These are phyloP conservation scores for Himantopus leucocephalus DNA, from an alignment of 2,113 vertebrate genomes.

Conservation along the genomic window DNA sequence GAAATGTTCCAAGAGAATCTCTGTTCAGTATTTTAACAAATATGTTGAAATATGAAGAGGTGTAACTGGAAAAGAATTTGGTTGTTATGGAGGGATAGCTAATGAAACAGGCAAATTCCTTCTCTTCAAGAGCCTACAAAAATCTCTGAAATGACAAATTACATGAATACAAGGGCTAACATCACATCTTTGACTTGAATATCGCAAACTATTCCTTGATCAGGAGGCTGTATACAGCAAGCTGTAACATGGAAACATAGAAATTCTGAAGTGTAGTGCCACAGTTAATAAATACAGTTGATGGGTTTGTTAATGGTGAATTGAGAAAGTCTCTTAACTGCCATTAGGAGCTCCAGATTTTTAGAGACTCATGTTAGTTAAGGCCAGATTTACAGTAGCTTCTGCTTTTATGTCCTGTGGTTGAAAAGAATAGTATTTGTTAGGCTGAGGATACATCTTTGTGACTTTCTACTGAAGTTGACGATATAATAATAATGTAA, in stretches of 20 bases:
- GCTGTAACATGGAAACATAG: neutral
- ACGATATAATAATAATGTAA: neutral
- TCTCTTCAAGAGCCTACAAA: neutral
- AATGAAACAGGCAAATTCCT: neutral
- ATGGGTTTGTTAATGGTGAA: neutral
- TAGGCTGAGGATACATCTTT: neutral
- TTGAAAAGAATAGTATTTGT: neutral
- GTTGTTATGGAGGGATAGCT: neutral
- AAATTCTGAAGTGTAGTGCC: neutral
- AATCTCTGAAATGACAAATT: neutral
- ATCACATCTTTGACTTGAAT: neutral
- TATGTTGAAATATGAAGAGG: neutral
- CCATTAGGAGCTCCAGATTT: neutral
- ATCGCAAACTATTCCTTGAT: neutral
- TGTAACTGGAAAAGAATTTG: neutral
- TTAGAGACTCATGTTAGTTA: neutral
- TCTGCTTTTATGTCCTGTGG: neutral
- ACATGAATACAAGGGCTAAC: neutral
- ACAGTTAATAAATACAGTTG: neutral
- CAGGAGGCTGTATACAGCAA: neutral
- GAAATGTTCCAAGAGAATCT: neutral
- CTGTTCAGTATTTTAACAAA: neutral
- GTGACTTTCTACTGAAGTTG: neutral
- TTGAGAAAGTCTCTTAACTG: neutral
- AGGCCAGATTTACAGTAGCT: accelerated